These are phyloP conservation scores for Sebastes matsubarae DNA, from an alignment of 2,797 vertebrate species.

Conservation along the genomic window DNA sequence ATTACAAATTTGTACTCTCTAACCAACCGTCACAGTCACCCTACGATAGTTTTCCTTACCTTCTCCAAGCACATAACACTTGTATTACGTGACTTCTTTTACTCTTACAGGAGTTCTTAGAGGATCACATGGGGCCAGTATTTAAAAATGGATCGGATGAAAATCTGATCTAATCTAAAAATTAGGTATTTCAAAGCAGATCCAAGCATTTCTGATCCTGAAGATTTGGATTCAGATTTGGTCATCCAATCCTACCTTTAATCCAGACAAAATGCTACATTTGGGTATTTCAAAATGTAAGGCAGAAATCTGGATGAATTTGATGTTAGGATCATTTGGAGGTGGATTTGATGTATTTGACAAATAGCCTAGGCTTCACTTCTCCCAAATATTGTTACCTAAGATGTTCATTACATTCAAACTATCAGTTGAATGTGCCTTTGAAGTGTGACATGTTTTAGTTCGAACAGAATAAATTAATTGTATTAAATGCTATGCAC, in stretches of 20 bases:
- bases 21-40: not conserved
- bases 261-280: not conserved
- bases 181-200: no score
- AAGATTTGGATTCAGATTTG: no score
- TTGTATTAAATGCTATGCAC: not conserved
- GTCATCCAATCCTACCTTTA: no score
- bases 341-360: not conserved
- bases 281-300: not conserved
- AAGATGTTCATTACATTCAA: not conserved
- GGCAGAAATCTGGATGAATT: not conserved
- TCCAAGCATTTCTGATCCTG: no score
- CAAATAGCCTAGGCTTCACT: not conserved
- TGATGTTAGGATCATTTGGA: not conserved
- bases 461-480: not conserved
- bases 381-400: not conserved
- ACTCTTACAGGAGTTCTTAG: not conserved
- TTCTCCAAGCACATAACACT: not conserved
- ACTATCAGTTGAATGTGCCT: no score
- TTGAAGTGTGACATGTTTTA: not conserved
- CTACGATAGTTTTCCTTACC: not conserved
- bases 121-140: not conserved
- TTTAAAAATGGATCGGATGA: not conserved
- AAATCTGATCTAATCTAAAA: no score
- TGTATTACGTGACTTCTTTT: not conserved
- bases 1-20: conserved; percentile 3